Evolutionary conservation across 2,113 vertebrate species (phyloP).

Genomic region (Hippoglossus stenolepis): DNA sequence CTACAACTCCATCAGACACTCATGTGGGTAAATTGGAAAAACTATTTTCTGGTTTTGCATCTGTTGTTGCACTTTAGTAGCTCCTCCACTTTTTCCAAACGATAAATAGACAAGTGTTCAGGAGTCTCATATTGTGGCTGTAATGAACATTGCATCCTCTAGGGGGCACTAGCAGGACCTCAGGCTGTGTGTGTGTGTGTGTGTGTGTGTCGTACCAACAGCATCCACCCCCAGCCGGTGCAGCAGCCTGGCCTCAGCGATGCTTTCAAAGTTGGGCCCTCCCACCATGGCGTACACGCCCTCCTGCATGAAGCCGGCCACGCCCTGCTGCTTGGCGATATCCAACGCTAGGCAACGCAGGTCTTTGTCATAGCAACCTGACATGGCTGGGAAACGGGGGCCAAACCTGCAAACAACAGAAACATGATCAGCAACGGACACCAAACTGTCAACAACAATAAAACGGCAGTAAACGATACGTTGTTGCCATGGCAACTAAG

Average conservation of each 20-base stretch:
- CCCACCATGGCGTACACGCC: slow-evolving; percentile 87
- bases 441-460: not conserved
- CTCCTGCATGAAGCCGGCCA: slow-evolving; percentile 73
- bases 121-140: too few species aligned
- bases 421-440: not conserved
- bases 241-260: slow-evolving; percentile 83
- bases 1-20: too few species aligned
- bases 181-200: not conserved
- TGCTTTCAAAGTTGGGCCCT: slow-evolving; percentile 85
- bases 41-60: too few species aligned
- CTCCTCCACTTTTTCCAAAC: too few species aligned
- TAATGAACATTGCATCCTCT: too few species aligned
- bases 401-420: slow-evolving; percentile 78
- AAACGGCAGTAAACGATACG: too few species aligned
- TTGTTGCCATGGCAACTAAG: too few species aligned
- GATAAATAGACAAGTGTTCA: too few species aligned
- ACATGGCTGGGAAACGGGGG: slow-evolving; percentile 86
- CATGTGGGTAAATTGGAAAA: too few species aligned
- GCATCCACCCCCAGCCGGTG: slow-evolving; percentile 85
- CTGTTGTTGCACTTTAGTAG: too few species aligned
- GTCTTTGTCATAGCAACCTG: slow-evolving; percentile 82
- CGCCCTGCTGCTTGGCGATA: slow-evolving; percentile 77
- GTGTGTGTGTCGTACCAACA: slow-evolving; percentile 77
- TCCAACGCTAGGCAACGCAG: slow-evolving; percentile 77
- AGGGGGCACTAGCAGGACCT: too few species aligned